Evolutionary conservation across 2,797 vertebrate genomes (phyloP).

Genomic region (Eospalax fontanierii): DNA sequence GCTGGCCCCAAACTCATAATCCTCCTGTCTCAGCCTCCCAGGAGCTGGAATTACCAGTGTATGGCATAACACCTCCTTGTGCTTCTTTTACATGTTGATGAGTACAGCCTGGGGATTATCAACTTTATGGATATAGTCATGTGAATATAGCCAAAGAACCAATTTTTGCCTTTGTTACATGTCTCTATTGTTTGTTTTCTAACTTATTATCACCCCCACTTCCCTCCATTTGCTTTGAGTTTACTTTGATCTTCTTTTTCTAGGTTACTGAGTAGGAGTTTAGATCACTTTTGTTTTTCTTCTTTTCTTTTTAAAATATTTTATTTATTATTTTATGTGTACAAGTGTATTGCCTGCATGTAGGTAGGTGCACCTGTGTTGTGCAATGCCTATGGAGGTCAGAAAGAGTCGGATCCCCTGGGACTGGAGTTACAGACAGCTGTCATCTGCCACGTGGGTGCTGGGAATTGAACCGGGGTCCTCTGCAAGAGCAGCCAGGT

Average conservation of each 20-base stretch:
- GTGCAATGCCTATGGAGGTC: too few relatives aligned
- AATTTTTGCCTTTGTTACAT: conserved; percentile 23
- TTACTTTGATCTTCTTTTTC: background rate
- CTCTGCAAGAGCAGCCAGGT: too few relatives aligned
- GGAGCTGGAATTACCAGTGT: too few relatives aligned
- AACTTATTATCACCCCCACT: background rate
- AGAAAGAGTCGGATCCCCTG: too few relatives aligned
- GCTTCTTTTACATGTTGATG: background rate
- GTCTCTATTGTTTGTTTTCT: conserved; percentile 12
- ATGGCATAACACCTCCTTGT: background rate
- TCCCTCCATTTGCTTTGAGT: background rate
- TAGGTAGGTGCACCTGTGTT: too few relatives aligned
- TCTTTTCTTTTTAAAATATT: too few relatives aligned
- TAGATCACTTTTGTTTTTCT: background rate
- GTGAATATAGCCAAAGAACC: background rate
- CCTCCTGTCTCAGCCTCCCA: background rate
- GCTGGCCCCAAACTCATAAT: background rate
- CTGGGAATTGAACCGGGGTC: too few relatives aligned
- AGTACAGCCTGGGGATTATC: background rate
- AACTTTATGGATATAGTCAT: background rate
- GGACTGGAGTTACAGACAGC: too few relatives aligned
- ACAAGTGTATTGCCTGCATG: too few relatives aligned
- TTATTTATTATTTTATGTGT: too few relatives aligned
- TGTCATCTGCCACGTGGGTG: too few relatives aligned
- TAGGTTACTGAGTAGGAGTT: conserved; percentile 4